Conservation (phyloP, 2,888 invertebrate species). For the Nineta flava region DNA sequence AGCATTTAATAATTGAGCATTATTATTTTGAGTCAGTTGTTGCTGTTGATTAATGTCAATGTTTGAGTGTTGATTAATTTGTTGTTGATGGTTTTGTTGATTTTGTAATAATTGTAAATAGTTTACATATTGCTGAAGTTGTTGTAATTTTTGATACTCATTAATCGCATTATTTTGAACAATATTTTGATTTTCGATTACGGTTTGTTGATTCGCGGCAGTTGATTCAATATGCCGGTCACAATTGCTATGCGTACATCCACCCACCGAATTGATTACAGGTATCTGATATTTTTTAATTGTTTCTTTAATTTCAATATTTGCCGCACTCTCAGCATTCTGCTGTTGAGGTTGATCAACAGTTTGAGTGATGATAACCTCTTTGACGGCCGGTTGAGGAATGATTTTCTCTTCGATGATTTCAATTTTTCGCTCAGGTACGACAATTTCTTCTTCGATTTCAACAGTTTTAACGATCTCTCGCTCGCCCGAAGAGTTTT, state of each 20-base stretch:
- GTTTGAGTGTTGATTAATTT: background rate
- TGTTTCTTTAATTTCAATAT: conserved; percentile 6
- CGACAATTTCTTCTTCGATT: background rate
- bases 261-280: background rate
- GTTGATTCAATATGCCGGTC: background rate
- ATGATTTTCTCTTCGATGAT: background rate
- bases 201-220: background rate
- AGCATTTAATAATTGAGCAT: no score
- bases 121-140: conserved; percentile 5
- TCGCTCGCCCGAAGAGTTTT: background rate
- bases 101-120: conserved; percentile 5
- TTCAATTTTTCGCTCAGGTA: background rate
- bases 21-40: background rate
- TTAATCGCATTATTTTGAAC: conserved; percentile 1
- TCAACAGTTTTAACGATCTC: conserved; percentile 1
- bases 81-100: conserved; percentile 1
- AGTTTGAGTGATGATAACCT: background rate
- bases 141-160: conserved; percentile 8
- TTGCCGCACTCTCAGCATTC: background rate
- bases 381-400: background rate
- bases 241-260: background rate
- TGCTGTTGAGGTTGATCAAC: background rate
- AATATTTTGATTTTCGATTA: background rate
- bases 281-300: conserved; percentile 5
- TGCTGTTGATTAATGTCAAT: background rate